phyloP scores from a whole-genome alignment of 2,797 vertebrate genomes.

The Channallabes apus region DNA sequence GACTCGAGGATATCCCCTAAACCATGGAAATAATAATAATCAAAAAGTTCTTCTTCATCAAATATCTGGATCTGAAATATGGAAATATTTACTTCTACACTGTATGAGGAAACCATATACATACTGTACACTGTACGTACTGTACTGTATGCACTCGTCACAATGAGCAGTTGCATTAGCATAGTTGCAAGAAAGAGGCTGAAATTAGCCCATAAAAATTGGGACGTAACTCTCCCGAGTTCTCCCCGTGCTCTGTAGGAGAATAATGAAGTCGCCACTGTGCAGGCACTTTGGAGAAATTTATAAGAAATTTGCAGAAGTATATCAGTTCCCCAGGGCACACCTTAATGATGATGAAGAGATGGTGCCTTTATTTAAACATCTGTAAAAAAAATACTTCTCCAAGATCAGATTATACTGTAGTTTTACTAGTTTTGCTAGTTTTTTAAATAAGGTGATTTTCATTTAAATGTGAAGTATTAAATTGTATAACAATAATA shows the following conservation, averaged over 20 bases:
- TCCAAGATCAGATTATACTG: background rate
- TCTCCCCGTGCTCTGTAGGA: background rate
- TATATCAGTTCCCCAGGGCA: conserved; percentile 22
- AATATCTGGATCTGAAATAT: background rate
- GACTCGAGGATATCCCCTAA: background rate
- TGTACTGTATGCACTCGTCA: no score
- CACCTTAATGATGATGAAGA: conserved; percentile 18
- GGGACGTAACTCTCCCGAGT: conserved; percentile 6
- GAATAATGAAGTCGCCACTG: conserved; percentile 25
- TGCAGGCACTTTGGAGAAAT: conserved; percentile 10
- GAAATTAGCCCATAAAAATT: conserved; percentile 29
- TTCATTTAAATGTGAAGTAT: background rate
- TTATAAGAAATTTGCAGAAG: conserved; percentile 28
- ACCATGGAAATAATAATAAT: background rate
- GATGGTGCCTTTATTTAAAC: background rate
- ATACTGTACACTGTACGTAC: background rate
- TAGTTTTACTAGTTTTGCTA: background rate
- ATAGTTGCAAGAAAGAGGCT: background rate
- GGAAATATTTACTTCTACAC: no score
- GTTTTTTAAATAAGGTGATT: background rate
- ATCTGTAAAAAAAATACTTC: background rate
- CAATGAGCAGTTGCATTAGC: background rate
- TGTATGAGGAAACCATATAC: background rate
- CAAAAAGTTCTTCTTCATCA: background rate
- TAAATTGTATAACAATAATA: background rate